Evolutionary conservation across 1,140 invertebrate species (phyloP).

Genomic region (Halesus radiatus): DNA sequence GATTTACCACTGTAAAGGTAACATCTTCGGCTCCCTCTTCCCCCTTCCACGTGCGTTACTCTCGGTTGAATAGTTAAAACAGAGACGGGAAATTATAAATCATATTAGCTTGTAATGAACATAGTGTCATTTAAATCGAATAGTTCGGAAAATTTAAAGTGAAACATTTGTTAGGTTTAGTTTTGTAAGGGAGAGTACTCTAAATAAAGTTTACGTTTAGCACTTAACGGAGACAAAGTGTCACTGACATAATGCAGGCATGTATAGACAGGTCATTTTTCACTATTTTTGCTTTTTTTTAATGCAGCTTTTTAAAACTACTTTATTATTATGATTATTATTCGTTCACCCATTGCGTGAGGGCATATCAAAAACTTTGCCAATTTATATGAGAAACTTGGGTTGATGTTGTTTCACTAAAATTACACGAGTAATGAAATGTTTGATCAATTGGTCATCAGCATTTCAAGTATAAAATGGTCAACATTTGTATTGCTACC

Average conservation of each 20-base stretch:
- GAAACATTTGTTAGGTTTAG: constrained; percentile 46
- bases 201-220: constrained; percentile 36
- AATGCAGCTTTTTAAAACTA: constrained; percentile 34
- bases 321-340: not conserved
- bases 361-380: too few relatives aligned
- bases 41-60: not conserved
- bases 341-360: too few relatives aligned
- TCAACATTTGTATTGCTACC: too few relatives aligned
- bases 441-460: too few relatives aligned
- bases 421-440: too few relatives aligned
- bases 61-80: constrained; percentile 1
- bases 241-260: not conserved
- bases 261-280: constrained; percentile 24
- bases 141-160: constrained; percentile 42
- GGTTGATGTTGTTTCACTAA: too few relatives aligned
- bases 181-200: constrained; percentile 49
- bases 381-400: too few relatives aligned
- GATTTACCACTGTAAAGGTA: constrained; percentile 15
- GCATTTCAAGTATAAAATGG: too few relatives aligned
- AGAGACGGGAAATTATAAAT: constrained; percentile 30
- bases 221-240: constrained; percentile 14
- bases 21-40: not conserved
- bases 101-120: constrained; percentile 44
- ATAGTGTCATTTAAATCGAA: constrained; percentile 49
- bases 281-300: constrained; percentile 35